Conservation (phyloP, 1,140 invertebrate genomes). For the Bombus sylvicola region DNA sequence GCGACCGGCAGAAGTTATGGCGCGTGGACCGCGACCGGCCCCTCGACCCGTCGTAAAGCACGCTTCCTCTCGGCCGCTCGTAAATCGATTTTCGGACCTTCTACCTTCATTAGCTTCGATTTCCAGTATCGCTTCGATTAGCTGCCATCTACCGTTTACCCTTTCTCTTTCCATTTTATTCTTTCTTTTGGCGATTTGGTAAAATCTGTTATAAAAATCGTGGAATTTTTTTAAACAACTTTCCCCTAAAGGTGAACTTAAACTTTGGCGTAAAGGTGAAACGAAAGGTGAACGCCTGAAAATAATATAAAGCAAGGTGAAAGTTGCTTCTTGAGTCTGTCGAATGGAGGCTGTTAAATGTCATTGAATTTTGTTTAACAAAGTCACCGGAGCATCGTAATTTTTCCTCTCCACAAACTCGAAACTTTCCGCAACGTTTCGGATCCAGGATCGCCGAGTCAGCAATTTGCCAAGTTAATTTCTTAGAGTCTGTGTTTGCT, state of each 20-base stretch:
- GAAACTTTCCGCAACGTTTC: background rate
- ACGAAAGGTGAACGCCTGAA: background rate
- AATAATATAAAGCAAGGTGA: background rate
- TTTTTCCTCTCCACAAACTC: background rate
- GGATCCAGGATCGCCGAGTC: background rate
- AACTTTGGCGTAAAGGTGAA: no score
- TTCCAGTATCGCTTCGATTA: background rate
- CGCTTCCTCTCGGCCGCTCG: slow-evolving; percentile 21
- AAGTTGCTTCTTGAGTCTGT: background rate
- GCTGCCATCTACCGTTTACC: background rate
- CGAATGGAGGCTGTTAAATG: background rate
- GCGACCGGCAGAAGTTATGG: slow-evolving; percentile 46
- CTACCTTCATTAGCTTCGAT: background rate
- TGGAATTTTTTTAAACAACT: background rate
- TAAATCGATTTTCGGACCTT: slow-evolving; percentile 53
- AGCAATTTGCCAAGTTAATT: slow-evolving; percentile 38
- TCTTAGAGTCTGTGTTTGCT: slow-evolving; percentile 32
- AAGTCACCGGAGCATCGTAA: background rate
- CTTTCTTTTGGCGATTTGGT: background rate
- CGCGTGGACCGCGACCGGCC: background rate
- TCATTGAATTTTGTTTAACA: background rate
- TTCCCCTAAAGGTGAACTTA: background rate
- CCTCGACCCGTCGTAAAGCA: slow-evolving; percentile 30
- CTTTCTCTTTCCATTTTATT: background rate
- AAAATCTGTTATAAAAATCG: background rate